Evolutionary conservation across 1,140 invertebrate genomes (phyloP).

Genomic region (Drosophila sturtevanti): DNA sequence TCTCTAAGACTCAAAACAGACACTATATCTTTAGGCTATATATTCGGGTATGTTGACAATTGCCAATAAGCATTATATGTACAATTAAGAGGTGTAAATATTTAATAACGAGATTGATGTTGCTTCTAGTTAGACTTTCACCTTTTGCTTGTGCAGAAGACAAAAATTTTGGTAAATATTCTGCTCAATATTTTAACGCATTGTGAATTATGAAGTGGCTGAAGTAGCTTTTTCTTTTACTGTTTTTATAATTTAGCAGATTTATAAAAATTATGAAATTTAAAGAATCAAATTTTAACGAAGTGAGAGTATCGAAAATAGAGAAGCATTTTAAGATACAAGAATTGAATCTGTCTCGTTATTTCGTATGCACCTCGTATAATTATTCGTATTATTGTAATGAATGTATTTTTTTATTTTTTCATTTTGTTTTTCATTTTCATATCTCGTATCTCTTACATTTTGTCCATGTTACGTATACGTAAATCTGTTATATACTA

Average conservation of each 20-base stretch:
- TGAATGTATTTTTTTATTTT: neutral
- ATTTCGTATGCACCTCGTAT: neutral
- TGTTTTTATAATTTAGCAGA: too few relatives aligned
- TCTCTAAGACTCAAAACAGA: constrained; percentile 22
- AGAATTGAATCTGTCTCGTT: neutral
- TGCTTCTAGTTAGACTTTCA: neutral
- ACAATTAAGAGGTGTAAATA: neutral
- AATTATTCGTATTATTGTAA: neutral
- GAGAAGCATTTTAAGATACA: too few relatives aligned
- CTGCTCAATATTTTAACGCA: too few relatives aligned
- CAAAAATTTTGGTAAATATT: too few relatives aligned
- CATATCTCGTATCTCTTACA: neutral
- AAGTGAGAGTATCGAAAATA: too few relatives aligned
- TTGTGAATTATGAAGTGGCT: too few relatives aligned
- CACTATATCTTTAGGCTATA: constrained; percentile 44
- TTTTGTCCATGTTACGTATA: neutral
- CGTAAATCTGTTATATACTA: constrained; percentile 2
- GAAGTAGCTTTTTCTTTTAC: too few relatives aligned
- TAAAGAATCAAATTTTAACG: too few relatives aligned
- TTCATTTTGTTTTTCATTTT: neutral
- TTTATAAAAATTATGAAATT: too few relatives aligned
- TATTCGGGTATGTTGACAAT: constrained; percentile 56
- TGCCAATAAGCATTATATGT: constrained; percentile 46
- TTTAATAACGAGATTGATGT: neutral
- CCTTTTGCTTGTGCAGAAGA: neutral